Evolutionary conservation across 2,888 invertebrate species (phyloP), one percentile per base, ranked within the genome.

Genomic region (Chaitophorus viminalis): DNA sequence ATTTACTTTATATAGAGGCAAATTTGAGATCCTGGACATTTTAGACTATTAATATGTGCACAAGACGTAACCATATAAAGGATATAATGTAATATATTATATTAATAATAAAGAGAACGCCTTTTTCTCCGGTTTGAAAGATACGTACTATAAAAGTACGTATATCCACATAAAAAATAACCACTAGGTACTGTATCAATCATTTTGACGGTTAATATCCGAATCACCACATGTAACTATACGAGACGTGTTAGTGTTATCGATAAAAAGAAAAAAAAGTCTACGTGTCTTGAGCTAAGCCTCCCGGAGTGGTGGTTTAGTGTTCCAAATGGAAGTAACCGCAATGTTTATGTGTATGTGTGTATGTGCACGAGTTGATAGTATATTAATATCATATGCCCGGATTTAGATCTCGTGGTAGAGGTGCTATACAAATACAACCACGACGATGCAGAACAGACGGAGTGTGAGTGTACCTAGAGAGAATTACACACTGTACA

Each of bases 151-250:
- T 25, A 60, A 0, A 17, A 6, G 72, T 70, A 14, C 29, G 9
- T 18, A 72, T 60, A 60, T 21, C 36, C 33, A 33, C 18, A 21
- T 33, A 33, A 33, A 33, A 72, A 21, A 36, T 3, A 5, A 72
- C 18, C 18, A 72, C 17, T 18, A n/a, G n/a, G n/a, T n/a, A 36
- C 18, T 36, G 60, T 79, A 79, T 79, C 79, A 79, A 79, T 79
- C 60, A 79, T 79, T 79, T 79, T 79, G 79, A 79, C 79, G 79
- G 79, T 79, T 60, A 79, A 79, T 79, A 65, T 79, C 79, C 79
- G 60, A 33, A 65, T 72, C 18, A 60, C 25, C 36, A 54, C 36
- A 6, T 79, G 79, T 36, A 25, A 74, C 21, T 74, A 72, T 70
- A 6, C 25, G 21, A 60, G 60, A 74, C 36, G 9, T 36, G 33